Base-by-base conservation (phyloP, 1,140 invertebrate species). In the Subanguina moxae region DNA sequence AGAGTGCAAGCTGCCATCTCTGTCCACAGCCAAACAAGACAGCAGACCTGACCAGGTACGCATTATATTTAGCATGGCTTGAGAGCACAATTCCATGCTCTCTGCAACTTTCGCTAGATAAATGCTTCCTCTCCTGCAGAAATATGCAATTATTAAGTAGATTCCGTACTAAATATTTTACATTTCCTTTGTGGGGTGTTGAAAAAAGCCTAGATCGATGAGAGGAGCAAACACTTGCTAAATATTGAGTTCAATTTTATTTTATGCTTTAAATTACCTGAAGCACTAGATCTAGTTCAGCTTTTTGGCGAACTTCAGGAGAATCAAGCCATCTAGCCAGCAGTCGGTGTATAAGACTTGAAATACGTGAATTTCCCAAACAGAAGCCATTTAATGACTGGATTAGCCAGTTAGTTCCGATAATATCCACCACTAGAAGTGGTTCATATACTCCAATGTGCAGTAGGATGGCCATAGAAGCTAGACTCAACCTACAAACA, bases 191-290 rank as follows among this genome's bases (percentile, higher is more conserved):
- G 32, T 27, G 25, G n/a, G 61, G 13, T 45, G 45, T 70, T 75
- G 48, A 43, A 72, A 72, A 38, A 72, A 72, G 15, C 71, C 72
- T 13, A 72, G 30, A 46, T 72, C 71, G 5, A 74, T 23, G 27
- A 72, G 30, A 11, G 71, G 71, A 8, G 71, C 52, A 61, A 74
- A 70, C 27, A 72, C 42, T 75, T 72, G 68, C 62, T 71, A 32
- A 25, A 74, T 13, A 19, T 58, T 25, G 11, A 58, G 11, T 23
- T 58, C 57, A 45, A 13, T 45, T 63, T n/a, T 13, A 1, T n/a
- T 25, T 27, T 13, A n/a, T n/a, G n/a, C n/a, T n/a, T n/a, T n/a
- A n/a, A n/a, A n/a, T 45, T 28, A 72, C 67, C 23, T 73, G 30
- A n/a, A 69, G 23, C n/a, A 69, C 43, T n/a, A 74, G 43, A n/a